These are phyloP conservation scores for Lepidonotus clava DNA, from an alignment of 2,888 invertebrate genomes.

Conservation along the genomic window DNA sequence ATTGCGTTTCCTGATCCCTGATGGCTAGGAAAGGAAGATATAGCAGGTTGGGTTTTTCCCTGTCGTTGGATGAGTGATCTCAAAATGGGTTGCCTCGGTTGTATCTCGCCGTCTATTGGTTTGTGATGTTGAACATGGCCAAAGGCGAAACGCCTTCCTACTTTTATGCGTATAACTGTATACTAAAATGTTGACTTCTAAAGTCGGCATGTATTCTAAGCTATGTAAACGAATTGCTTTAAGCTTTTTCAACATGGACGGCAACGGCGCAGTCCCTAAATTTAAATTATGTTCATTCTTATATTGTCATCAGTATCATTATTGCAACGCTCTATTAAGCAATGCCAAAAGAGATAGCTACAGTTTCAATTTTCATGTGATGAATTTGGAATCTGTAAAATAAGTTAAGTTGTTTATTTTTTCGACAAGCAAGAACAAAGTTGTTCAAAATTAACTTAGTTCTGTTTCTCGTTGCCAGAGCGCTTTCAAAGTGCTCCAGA, in stretches of 20 bases:
- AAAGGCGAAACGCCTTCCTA: not conserved
- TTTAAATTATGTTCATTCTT: slow-evolving; percentile 53
- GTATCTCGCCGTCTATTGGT: not conserved
- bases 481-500: slow-evolving; percentile 51
- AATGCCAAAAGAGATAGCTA: slow-evolving; percentile 43
- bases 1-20: not conserved
- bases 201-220: slow-evolving; percentile 29
- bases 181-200: not conserved
- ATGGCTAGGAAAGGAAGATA: not conserved
- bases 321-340: slow-evolving; percentile 20
- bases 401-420: not conserved
- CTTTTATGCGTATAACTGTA: slow-evolving; percentile 25
- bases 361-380: slow-evolving; percentile 44
- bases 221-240: slow-evolving; percentile 51
- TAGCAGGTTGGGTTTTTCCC: not conserved
- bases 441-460: slow-evolving; percentile 47
- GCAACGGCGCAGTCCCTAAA: slow-evolving; percentile 37
- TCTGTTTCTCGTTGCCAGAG: slow-evolving; percentile 42
- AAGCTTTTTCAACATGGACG: slow-evolving; percentile 38
- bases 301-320: slow-evolving; percentile 17
- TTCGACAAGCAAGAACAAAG: not conserved
- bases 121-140: slow-evolving; percentile 11
- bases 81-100: not conserved
- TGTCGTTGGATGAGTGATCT: slow-evolving; percentile 30
- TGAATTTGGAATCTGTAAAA: slow-evolving; percentile 11